Evolutionary conservation across 2,888 invertebrate species (phyloP).

Genomic region (Perdita meconis): DNA sequence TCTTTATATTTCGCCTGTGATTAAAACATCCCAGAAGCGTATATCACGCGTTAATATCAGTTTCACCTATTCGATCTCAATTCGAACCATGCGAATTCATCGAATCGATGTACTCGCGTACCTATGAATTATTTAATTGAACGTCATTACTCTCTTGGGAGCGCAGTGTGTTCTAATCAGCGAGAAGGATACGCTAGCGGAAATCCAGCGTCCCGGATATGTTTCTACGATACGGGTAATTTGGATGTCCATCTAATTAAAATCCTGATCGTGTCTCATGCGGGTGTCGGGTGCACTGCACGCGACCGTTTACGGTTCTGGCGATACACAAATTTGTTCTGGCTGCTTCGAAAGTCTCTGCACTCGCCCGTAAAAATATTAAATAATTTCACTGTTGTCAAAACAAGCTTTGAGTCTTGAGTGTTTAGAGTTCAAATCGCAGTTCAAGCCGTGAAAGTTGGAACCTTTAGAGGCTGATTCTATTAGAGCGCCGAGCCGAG

Average conservation of each 20-base stretch:
- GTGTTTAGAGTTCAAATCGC: too few relatives aligned
- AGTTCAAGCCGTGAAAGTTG: too few relatives aligned
- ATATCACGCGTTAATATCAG: too few relatives aligned
- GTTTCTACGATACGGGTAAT: conserved; percentile 38
- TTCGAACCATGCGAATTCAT: not conserved
- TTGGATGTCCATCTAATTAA: conserved; percentile 37
- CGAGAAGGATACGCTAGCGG: not conserved
- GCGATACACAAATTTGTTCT: not conserved
- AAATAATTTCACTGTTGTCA: too few relatives aligned
- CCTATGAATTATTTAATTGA: conserved; percentile 15
- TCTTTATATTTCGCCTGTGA: too few relatives aligned
- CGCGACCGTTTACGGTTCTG: not conserved
- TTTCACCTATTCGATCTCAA: not conserved
- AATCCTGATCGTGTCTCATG: conserved; percentile 38
- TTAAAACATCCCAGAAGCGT: too few relatives aligned
- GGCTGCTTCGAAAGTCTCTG: too few relatives aligned
- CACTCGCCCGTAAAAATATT: too few relatives aligned
- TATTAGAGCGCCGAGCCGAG: too few relatives aligned
- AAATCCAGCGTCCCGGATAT: conserved; percentile 45
- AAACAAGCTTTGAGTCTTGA: too few relatives aligned
- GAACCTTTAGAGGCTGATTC: too few relatives aligned
- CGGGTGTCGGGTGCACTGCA: conserved; percentile 10
- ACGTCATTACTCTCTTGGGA: conserved; percentile 17
- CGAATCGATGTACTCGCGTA: not conserved
- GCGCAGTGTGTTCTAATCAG: conserved; percentile 19